phyloP scores from a whole-genome alignment of 1,140 invertebrate species.

The Ceratosolen fusciceps region DNA sequence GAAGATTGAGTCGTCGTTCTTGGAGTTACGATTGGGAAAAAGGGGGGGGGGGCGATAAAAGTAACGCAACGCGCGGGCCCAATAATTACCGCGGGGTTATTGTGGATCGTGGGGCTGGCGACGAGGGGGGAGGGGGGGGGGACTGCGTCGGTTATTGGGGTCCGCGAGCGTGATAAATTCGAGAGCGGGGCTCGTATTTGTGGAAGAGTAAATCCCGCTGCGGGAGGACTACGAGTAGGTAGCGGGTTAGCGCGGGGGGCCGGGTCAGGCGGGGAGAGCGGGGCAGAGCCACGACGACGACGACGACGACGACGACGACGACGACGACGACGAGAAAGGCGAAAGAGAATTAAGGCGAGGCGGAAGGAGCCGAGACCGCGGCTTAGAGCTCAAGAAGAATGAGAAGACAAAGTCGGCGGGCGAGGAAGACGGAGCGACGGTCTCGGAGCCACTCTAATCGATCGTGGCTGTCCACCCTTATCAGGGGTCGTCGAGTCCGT shows the following conservation, averaged over 20 bases:
- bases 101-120: neutral
- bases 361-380: slow-evolving; percentile 10
- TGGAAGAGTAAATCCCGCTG: slow-evolving; percentile 39
- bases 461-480: slow-evolving; percentile 73
- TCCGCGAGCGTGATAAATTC: neutral
- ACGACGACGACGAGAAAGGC: slow-evolving; percentile 28
- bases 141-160: neutral
- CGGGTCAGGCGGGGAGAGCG: neutral
- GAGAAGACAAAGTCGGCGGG: slow-evolving; percentile 49
- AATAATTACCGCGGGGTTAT: neutral
- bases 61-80: too few relatives aligned
- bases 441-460: slow-evolving; percentile 66
- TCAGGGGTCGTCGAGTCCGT: slow-evolving; percentile 62
- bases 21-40: too few relatives aligned
- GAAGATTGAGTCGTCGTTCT: too few relatives aligned
- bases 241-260: slow-evolving; percentile 9
- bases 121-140: neutral
- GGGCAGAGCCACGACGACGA: slow-evolving; percentile 6
- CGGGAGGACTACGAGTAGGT: neutral
- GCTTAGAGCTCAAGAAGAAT: slow-evolving; percentile 38
- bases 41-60: too few relatives aligned
- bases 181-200: slow-evolving; percentile 25
- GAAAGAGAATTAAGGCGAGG: slow-evolving; percentile 48
- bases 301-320: slow-evolving; percentile 33
- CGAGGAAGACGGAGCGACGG: slow-evolving; percentile 24